Base-by-base conservation (phyloP, 2,888 invertebrate species). In the Lepidochrysops patricia region DNA sequence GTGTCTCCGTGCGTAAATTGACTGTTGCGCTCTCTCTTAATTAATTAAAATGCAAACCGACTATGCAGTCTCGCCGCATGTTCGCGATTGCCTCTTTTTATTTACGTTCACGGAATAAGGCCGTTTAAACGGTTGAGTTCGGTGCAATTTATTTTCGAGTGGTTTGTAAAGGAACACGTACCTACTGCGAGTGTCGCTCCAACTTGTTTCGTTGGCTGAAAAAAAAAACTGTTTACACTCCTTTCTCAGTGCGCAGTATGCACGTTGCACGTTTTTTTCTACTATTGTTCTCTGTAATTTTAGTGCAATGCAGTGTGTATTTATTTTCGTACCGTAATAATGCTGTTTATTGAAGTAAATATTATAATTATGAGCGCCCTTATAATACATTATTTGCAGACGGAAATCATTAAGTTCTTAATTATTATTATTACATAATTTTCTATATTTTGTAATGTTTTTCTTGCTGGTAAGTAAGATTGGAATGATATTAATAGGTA, bases 31-130 rank as follows among this genome's bases (percentile, higher is more conserved):
- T 63, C 68, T 66, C 67, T 76, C 74, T 81, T 84, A 87, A 88
- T 87, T 84, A 85, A 87, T 88, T 87, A 84, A 84, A 87, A 85
- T 81, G 82, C 80, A 81, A 83, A 82, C 80, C 71, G 76, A 79
- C 80, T 80, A 75, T 77, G 73, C 61, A 61, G 58, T n/a, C 63
- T 63, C 62, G 60, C 63, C 65, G 64, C 64, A 62, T 66, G 66
- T 67, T 73, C 69, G 70, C 75, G 73, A 77, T 79, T 79, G 79
- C 77, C 73, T 73, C 74, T 79, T 80, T 80, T 77, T 75, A 72
- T 72, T 74, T 72, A 73, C 72, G 68, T 65, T 64, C 57, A 59
- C 26, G 54, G 49, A 34, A 43, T 59, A 61, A 35, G 58, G 58
- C 37, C 57, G 34, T 61, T 61, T 52, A 34, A 60, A 50, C 58